Evolutionary conservation across 2,113 vertebrate species (phyloP), one percentile per base, ranked within the genome.

Genomic region (Melanerpes formicivorus): DNA sequence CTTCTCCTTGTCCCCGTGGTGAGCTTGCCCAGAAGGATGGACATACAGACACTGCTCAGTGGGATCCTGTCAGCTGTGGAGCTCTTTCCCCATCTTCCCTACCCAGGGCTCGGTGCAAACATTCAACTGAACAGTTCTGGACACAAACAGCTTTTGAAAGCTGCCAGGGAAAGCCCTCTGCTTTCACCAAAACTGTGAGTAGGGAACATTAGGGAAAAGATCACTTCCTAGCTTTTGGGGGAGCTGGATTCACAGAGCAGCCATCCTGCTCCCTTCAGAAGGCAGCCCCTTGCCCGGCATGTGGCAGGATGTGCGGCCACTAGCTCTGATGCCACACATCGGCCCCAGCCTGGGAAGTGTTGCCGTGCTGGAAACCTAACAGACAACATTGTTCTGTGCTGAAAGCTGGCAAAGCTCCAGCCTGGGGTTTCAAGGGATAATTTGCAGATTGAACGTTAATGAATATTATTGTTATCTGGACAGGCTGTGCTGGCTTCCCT

Each of bases 401-500:
- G 42, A 54, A 58, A 84, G 76, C 6, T 93, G 95, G 93, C 95
- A 96, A 40, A 52, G 55, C 67, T 96, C 88, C 95, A 95, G 88
- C 42, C 81, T 56, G 60, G 60, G 46, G 64, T 67, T 96, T 79
- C 71, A 82, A 82, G 84, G 92, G 87, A 84, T 87, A 88, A 92
- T 94, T 81, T 96, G 93, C 70, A 93, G 88, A 94, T 79, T 79
- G 92, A 84, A 90, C 32, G 84, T 87, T 96, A 93, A 95, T 94
- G 84, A 90, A 52, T 66, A 76, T 88, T 86, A 67, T 50, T 88
- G 50, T 67, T 90, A 80, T 55, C 58, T 50, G 46, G 42, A 67
- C 88, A 62, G 78, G 75, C 87, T 42, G 50, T 18, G 66, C 75
- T 80, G 88, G 59, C 55, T 93, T 92, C 14, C 44, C 52, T 22